phyloP scores from a whole-genome alignment of 2,797 vertebrate species.

The Cuculus canorus region DNA sequence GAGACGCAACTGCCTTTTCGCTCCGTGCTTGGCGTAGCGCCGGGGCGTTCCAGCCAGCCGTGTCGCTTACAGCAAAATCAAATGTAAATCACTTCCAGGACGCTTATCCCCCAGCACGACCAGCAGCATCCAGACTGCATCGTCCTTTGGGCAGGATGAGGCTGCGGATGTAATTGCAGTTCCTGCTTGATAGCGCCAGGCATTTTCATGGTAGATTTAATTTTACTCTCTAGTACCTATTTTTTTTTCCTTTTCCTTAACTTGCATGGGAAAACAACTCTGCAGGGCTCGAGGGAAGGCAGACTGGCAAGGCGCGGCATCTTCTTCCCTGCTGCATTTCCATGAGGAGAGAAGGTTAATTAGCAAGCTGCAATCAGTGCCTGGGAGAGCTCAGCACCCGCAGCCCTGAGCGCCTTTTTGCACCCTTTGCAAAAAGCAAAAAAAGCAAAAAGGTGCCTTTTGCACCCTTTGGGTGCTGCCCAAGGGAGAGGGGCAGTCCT shows the following conservation, averaged over 20 bases:
- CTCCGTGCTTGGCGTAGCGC: not conserved
- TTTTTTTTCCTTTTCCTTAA: not conserved
- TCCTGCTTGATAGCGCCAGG: not conserved
- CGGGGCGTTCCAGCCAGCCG: not conserved
- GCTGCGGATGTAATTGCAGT: not conserved
- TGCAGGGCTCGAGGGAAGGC: not conserved
- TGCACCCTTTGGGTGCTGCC: not conserved
- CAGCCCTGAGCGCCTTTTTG: not conserved
- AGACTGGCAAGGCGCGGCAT: not conserved
- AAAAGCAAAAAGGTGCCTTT: too few relatives aligned
- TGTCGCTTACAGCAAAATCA: not conserved
- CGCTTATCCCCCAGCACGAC: not conserved
- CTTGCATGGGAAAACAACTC: not conserved
- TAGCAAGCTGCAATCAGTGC: not conserved
- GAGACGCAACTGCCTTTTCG: accelerated
- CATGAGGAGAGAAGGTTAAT: not conserved
- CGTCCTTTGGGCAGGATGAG: not conserved
- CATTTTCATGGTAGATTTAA: not conserved
- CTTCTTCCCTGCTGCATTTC: not conserved
- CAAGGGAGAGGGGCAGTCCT: not conserved
- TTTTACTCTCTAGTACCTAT: not conserved
- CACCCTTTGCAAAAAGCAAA: not conserved
- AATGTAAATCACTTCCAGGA: not conserved
- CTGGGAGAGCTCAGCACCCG: not conserved
- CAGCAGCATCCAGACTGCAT: not conserved